A percentile compares a stretch with the other conserved stretches of the same genome.
Conservation (phyloP, 1,140 invertebrate genomes). For the Dreissena rostriformis region DNA sequence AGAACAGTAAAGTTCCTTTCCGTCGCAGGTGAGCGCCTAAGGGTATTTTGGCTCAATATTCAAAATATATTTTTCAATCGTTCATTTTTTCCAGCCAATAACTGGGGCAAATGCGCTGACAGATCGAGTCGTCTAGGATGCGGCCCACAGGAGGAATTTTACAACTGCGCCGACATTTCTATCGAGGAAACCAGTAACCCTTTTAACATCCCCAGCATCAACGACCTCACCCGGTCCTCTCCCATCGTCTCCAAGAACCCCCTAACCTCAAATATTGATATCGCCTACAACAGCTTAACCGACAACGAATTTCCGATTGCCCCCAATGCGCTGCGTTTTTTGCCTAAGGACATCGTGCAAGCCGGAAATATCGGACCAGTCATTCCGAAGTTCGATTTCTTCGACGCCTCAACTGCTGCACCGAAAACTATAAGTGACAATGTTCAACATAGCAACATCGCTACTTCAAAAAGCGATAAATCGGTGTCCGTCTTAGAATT, state of each 20-base stretch:
- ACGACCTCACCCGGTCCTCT: not conserved
- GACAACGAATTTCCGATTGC: too few relatives aligned
- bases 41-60: too few relatives aligned
- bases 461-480: too few relatives aligned
- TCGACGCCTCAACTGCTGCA: conserved; percentile 11
- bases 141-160: conserved; percentile 72
- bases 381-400: conserved; percentile 50
- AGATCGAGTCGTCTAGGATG: conserved; percentile 64
- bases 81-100: conserved; percentile 58
- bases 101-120: conserved; percentile 64
- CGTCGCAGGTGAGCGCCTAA: too few relatives aligned
- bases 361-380: conserved; percentile 46
- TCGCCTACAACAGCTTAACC: too few relatives aligned
- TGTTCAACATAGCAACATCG: too few relatives aligned
- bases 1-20: too few relatives aligned
- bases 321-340: conserved; percentile 14
- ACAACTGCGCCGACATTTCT: conserved; percentile 70
- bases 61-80: not conserved
- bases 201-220: not conserved
- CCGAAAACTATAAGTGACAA: conserved; percentile 5
- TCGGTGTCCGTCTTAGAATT: too few relatives aligned
- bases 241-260: too few relatives aligned
- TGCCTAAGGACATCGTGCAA: conserved; percentile 28
- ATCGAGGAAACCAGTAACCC: conserved; percentile 48
- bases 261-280: too few relatives aligned